These are phyloP conservation scores for Micromesistius poutassou DNA, from an alignment of 2,797 vertebrate species.

Conservation along the genomic window DNA sequence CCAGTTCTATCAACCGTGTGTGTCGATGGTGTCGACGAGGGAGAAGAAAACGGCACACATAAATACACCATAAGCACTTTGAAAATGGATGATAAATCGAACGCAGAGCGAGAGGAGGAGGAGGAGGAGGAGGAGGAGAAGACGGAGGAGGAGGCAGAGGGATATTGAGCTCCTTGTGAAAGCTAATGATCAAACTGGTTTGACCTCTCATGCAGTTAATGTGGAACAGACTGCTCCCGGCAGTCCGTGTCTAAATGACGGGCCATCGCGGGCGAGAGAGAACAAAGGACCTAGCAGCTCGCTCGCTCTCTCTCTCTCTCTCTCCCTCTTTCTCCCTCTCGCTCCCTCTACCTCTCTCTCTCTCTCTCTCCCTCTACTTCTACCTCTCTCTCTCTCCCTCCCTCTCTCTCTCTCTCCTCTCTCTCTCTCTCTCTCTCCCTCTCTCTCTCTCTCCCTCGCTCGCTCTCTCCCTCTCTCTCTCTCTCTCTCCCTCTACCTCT, in stretches of 20 bases:
- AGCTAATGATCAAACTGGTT: conserved; percentile 62
- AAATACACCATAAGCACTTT: neutral
- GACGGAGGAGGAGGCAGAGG: neutral
- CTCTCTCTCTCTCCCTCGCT: no score
- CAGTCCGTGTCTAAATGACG: conserved; percentile 47
- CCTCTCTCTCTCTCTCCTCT: no score
- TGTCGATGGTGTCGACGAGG: neutral
- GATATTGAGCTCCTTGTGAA: conserved; percentile 37
- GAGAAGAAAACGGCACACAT: neutral
- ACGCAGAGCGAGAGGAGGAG: neutral
- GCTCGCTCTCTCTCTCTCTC: no score
- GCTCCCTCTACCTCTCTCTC: no score
- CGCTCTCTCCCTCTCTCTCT: no score
- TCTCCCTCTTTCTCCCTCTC: no score
- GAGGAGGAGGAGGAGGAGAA: conserved; percentile 1
- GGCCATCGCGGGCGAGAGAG: conserved; percentile 42
- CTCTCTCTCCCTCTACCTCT: no score
- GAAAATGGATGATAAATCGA: neutral
- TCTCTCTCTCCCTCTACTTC: no score
- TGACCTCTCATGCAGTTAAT: conserved; percentile 65
- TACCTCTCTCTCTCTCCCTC: no score
- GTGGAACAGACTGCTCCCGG: conserved; percentile 58
- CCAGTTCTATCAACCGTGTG: no score
- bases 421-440: no score
- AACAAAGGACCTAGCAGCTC: conserved; percentile 41